Evolutionary conservation across 2,888 invertebrate species (phyloP).

Genomic region (Leuctra nigra): DNA sequence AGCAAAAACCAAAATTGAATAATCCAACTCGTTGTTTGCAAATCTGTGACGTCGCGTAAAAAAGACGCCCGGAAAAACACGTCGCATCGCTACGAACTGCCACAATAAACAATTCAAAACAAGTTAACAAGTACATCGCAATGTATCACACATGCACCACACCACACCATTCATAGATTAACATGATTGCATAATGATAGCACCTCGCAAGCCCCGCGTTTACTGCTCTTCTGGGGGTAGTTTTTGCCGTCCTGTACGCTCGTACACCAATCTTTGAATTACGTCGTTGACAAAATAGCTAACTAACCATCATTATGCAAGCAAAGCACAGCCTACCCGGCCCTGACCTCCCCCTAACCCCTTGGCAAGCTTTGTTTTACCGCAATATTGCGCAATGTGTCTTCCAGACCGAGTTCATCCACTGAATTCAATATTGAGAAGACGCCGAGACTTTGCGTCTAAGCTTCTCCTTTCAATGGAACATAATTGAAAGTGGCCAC

Average conservation of each 20-base stretch:
- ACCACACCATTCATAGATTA: background rate
- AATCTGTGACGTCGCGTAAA: no score
- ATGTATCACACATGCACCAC: background rate
- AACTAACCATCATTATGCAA: slow-evolving; percentile 11
- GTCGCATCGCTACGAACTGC: slow-evolving; percentile 3
- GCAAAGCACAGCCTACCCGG: background rate
- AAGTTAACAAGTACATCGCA: background rate
- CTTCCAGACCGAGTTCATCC: slow-evolving; percentile 14
- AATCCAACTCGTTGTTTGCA: no score
- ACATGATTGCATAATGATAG: background rate
- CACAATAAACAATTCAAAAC: slow-evolving; percentile 2
- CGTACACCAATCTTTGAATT: no score
- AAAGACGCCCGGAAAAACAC: no score
- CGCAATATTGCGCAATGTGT: slow-evolving; percentile 21
- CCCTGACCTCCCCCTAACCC: background rate
- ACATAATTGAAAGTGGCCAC: no score
- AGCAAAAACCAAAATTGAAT: no score
- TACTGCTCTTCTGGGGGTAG: slow-evolving; percentile 14
- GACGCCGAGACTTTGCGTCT: no score
- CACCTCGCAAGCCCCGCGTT: no score
- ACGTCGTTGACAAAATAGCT: no score
- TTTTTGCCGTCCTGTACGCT: slow-evolving; percentile 2
- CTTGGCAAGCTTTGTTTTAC: slow-evolving; percentile 13
- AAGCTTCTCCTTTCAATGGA: no score
- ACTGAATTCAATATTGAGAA: slow-evolving; percentile 5